Evolutionary conservation across 2,888 invertebrate species (phyloP).

Genomic region (Dicyrtoma fusca): DNA sequence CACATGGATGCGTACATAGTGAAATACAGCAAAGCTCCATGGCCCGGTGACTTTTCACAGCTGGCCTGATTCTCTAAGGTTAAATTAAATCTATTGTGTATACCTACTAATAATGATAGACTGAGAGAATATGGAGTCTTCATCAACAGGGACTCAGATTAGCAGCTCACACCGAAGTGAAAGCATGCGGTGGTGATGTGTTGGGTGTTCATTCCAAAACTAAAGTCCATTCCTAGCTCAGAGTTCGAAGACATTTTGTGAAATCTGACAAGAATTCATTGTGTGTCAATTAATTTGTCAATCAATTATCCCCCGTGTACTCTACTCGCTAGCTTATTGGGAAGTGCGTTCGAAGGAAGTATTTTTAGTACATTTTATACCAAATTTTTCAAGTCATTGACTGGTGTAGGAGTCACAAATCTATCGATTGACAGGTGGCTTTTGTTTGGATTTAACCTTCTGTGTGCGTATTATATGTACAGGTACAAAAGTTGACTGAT

Average conservation of each 20-base stretch:
- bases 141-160: slow-evolving; percentile 16
- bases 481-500: too few species aligned
- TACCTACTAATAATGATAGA: background rate
- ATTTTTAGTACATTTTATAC: too few species aligned
- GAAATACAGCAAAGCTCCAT: slow-evolving; percentile 28
- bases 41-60: slow-evolving; percentile 36
- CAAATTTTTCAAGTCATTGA: too few species aligned
- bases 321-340: too few species aligned
- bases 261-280: background rate
- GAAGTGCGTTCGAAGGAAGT: too few species aligned
- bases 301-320: too few species aligned
- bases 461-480: too few species aligned
- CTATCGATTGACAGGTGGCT: too few species aligned
- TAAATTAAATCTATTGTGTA: slow-evolving; percentile 13
- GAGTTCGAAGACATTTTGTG: background rate
- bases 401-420: too few species aligned
- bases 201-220: too few species aligned
- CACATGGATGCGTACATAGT: slow-evolving; percentile 13
- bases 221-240: background rate
- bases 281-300: too few species aligned
- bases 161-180: slow-evolving; percentile 25
- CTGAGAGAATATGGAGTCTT: background rate
- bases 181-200: slow-evolving; percentile 29
- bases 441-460: too few species aligned
- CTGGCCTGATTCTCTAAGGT: slow-evolving; percentile 41